These are phyloP conservation scores for Aricia artaxerxes DNA, from an alignment of 2,888 invertebrate genomes.

Conservation along the genomic window DNA sequence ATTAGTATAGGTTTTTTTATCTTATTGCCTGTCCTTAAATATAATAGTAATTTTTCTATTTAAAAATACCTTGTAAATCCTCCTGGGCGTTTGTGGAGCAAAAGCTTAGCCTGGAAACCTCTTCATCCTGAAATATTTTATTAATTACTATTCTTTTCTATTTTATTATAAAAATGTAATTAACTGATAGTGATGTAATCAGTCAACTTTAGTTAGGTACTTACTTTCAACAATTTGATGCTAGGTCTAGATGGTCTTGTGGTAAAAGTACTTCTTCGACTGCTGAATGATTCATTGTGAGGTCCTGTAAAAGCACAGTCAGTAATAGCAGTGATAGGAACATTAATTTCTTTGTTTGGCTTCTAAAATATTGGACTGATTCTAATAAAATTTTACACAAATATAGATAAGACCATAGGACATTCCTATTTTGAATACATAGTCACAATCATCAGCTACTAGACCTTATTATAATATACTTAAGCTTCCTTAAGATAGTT, in stretches of 20 bases:
- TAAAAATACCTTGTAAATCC: conserved; percentile 12
- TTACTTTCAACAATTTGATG: conserved; percentile 69
- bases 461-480: neutral
- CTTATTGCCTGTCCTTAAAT: neutral
- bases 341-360: neutral
- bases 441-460: neutral
- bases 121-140: conserved; percentile 22
- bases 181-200: no score
- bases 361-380: no score
- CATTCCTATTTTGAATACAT: no score
- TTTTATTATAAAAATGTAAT: no score
- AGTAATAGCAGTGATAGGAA: neutral
- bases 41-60: neutral
- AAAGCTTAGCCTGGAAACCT: conserved; percentile 8
- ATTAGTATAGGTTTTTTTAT: neutral
- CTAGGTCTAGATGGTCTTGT: conserved; percentile 69
- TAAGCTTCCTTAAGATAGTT: no score
- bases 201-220: conserved; percentile 36
- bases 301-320: conserved; percentile 57
- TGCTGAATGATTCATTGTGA: conserved; percentile 74
- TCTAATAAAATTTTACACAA: no score
- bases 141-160: neutral
- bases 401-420: no score
- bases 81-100: conserved; percentile 1
- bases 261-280: conserved; percentile 68